Percentiles rank a stretch among this genome's conserved stretches.
Evolutionary conservation across 2,797 vertebrate genomes (phyloP).

Genomic region (Gouania willdenowi): DNA sequence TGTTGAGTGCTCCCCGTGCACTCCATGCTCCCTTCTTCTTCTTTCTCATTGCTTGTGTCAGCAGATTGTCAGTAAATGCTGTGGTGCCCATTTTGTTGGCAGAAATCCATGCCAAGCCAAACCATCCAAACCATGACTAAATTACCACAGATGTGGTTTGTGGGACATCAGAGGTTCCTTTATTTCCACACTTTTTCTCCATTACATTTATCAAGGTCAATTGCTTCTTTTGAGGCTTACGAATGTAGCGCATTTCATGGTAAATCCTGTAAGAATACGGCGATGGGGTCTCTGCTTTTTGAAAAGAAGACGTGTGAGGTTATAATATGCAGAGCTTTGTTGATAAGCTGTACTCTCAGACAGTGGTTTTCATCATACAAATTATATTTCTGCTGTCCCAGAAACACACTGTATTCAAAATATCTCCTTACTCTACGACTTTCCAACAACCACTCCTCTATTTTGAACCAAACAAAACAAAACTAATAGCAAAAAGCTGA

Average conservation of each 20-base stretch:
- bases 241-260: neutral
- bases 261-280: neutral
- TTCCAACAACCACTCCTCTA: neutral
- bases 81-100: neutral
- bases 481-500: too few relatives aligned
- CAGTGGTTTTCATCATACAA: too few relatives aligned
- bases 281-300: too few relatives aligned
- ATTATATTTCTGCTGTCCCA: too few relatives aligned
- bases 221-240: neutral
- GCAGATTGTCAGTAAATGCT: neutral
- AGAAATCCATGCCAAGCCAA: neutral
- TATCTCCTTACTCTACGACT: neutral
- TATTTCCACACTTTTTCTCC: neutral
- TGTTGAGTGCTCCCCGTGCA: neutral
- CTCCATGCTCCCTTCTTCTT: neutral
- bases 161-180: neutral
- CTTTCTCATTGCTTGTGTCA: neutral
- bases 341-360: too few relatives aligned
- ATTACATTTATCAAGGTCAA: neutral
- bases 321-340: too few relatives aligned
- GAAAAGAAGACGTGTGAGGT: too few relatives aligned
- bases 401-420: too few relatives aligned
- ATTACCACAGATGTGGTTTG: neutral
- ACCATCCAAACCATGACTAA: too few relatives aligned
- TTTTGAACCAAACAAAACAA: too few relatives aligned